These are phyloP conservation scores for Leptopilina drosophilae DNA, from an alignment of 2,888 invertebrate species.

Conservation along the genomic window DNA sequence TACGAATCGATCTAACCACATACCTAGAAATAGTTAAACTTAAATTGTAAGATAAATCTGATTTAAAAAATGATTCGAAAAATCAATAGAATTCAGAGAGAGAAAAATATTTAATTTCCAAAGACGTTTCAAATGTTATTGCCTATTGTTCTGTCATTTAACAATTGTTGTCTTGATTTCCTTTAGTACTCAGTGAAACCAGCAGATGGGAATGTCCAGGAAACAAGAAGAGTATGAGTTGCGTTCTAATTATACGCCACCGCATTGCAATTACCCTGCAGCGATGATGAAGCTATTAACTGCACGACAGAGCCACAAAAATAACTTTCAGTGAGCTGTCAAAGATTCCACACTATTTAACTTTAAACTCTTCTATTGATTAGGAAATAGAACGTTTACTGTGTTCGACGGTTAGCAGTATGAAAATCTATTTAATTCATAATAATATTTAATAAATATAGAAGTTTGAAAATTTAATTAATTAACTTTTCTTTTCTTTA, in stretches of 20 bases:
- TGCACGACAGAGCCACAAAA: constrained; percentile 62
- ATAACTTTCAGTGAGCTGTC: constrained; percentile 53
- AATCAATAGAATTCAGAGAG: not conserved
- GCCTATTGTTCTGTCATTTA: not conserved
- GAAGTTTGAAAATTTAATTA: too few species aligned
- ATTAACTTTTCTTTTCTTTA: too few species aligned
- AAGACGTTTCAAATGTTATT: not conserved
- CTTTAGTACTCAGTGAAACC: constrained; percentile 4
- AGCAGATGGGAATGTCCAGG: constrained; percentile 36
- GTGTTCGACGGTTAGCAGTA: too few species aligned
- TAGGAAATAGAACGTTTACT: constrained; percentile 12
- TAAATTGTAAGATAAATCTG: too few species aligned
- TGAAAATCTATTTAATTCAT: too few species aligned
- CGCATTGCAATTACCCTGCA: constrained; percentile 62
- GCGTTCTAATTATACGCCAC: constrained; percentile 63
- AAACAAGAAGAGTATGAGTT: constrained; percentile 53
- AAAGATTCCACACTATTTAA: constrained; percentile 8
- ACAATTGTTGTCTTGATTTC: not conserved
- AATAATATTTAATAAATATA: too few species aligned
- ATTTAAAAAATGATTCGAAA: not conserved
- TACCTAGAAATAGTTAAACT: too few species aligned
- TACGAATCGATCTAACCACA: too few species aligned
- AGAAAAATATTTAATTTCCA: not conserved
- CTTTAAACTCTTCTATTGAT: constrained; percentile 21
- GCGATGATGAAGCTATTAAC: constrained; percentile 66